These are phyloP conservation scores for Clamator glandarius DNA, from an alignment of 2,797 vertebrate genomes.

Conservation along the genomic window DNA sequence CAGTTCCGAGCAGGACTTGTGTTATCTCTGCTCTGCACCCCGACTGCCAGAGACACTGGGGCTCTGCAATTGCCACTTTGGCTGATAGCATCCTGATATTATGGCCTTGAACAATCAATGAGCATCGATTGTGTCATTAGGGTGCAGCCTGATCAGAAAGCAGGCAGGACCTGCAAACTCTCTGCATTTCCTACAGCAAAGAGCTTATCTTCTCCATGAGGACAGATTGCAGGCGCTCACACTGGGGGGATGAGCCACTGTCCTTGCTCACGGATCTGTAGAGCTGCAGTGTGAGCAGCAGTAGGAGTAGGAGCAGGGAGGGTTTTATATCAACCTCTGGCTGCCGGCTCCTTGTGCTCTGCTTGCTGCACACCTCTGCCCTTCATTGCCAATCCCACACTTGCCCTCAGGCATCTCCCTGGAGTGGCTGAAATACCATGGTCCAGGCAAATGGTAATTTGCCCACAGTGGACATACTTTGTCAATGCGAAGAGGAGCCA, in stretches of 20 bases:
- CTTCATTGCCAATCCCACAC: rapidly evolving
- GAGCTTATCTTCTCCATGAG: rapidly evolving
- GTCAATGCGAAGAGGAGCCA: neutral
- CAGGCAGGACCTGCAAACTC: neutral
- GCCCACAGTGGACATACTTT: neutral
- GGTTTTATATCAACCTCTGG: neutral
- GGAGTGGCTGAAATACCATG: neutral
- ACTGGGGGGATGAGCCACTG: rapidly evolving
- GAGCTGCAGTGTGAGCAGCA: rapidly evolving
- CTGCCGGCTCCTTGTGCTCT: neutral
- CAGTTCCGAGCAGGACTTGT: neutral
- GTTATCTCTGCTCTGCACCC: neutral
- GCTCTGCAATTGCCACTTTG: neutral
- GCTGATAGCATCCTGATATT: neutral
- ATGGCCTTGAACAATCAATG: neutral
- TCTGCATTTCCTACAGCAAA: neutral
- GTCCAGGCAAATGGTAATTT: neutral
- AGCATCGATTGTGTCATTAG: neutral
- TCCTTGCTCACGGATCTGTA: rapidly evolving
- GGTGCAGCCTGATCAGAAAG: neutral
- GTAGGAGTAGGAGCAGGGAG: neutral
- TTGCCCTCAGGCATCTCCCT: neutral
- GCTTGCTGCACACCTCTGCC: neutral
- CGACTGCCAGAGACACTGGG: rapidly evolving
- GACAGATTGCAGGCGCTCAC: neutral